Percentiles rank a stretch among this genome's conserved stretches.
Evolutionary conservation across 2,888 invertebrate genomes (phyloP).

Genomic region (Nematopogon swammerdamellus): DNA sequence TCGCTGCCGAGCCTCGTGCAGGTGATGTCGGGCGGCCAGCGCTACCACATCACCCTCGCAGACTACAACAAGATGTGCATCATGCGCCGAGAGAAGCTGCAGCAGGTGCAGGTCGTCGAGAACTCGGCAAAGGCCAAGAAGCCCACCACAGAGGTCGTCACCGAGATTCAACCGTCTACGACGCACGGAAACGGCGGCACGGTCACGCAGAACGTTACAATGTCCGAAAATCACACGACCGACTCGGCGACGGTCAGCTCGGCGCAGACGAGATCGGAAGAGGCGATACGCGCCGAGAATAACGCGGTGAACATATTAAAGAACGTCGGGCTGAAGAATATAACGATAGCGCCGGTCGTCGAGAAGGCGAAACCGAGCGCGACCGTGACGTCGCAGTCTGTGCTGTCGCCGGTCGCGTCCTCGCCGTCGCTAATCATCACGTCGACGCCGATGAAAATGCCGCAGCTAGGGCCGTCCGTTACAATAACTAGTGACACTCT

Average conservation of each 20-base stretch:
- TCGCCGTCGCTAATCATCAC: slow-evolving; percentile 29
- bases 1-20: slow-evolving; percentile 65
- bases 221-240: slow-evolving; percentile 20
- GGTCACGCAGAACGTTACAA: slow-evolving; percentile 24
- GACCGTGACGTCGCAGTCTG: slow-evolving; percentile 33
- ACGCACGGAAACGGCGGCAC: slow-evolving; percentile 41
- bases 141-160: slow-evolving; percentile 18
- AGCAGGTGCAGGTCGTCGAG: slow-evolving; percentile 54
- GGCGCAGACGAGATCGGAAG: background rate
- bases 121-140: background rate
- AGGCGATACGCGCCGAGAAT: slow-evolving; percentile 3
- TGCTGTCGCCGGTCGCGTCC: slow-evolving; percentile 19
- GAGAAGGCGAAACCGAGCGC: slow-evolving; percentile 26
- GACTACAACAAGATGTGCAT: slow-evolving; percentile 80
- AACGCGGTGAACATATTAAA: slow-evolving; percentile 45
- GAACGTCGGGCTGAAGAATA: slow-evolving; percentile 46
- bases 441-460: slow-evolving; percentile 29
- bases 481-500: slow-evolving; percentile 32
- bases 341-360: slow-evolving; percentile 46
- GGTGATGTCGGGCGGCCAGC: slow-evolving; percentile 73
- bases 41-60: slow-evolving; percentile 73
- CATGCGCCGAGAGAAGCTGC: slow-evolving; percentile 63
- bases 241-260: slow-evolving; percentile 26
- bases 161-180: slow-evolving; percentile 36
- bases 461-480: slow-evolving; percentile 31